Percentiles rank a stretch among this genome's conserved stretches.
These are phyloP conservation scores for Andrena chrysosceles DNA, from an alignment of 2,888 invertebrate species.

Conservation along the genomic window DNA sequence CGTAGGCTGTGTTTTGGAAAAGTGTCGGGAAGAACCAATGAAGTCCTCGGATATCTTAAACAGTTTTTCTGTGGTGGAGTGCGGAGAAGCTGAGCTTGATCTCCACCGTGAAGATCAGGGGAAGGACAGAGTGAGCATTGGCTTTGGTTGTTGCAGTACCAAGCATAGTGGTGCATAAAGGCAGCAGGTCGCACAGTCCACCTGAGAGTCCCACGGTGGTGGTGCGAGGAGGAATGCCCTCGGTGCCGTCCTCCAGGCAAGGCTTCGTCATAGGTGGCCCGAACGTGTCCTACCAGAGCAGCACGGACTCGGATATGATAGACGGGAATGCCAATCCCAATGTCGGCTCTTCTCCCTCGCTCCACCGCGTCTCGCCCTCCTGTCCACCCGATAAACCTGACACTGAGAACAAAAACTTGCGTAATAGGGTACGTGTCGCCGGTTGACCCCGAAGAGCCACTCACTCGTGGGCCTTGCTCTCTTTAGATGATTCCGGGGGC, in stretches of 20 bases:
- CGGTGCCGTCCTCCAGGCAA: conserved; percentile 81
- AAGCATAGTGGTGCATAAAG: conserved; percentile 84
- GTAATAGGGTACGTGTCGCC: conserved; percentile 78
- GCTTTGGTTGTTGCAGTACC: conserved; percentile 79
- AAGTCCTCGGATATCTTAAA: neutral
- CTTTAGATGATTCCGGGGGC: neutral
- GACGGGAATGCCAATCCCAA: conserved; percentile 80
- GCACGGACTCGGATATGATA: conserved; percentile 82
- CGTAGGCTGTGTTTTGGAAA: too few relatives aligned
- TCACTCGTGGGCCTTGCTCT: neutral
- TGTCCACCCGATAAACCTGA: conserved; percentile 78
- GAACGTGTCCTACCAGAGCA: conserved; percentile 73
- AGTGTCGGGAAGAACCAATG: too few relatives aligned
- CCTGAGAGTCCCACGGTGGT: conserved; percentile 81
- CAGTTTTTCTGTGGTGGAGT: neutral
- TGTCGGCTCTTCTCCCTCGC: conserved; percentile 73
- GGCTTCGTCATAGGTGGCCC: conserved; percentile 77
- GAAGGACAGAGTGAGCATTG: neutral
- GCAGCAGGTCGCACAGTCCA: conserved; percentile 79
- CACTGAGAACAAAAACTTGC: conserved; percentile 80
- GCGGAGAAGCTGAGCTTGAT: neutral
- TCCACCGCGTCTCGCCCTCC: conserved; percentile 70
- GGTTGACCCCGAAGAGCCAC: neutral
- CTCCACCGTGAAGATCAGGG: neutral
- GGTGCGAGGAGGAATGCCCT: conserved; percentile 81